Evolutionary conservation across 2,113 vertebrate genomes (phyloP), one percentile per base, ranked within the genome.

Genomic region (Aepyceros melampus): DNA sequence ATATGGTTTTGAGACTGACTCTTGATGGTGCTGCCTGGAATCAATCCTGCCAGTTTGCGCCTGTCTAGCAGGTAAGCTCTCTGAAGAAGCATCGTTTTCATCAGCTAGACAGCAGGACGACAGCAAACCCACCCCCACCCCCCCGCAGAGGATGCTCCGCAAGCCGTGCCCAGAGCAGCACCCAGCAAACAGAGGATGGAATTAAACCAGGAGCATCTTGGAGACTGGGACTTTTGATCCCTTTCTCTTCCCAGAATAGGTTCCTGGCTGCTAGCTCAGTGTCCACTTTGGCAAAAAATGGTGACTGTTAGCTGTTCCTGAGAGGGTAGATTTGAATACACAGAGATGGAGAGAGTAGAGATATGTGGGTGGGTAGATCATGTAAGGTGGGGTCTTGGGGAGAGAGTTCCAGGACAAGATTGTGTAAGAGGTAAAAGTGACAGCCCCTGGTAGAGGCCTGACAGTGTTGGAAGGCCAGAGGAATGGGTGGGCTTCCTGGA

Each of bases 221-320:
- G 67, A 56, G 49, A 16, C 3, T 1, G 58, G 40, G 64, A 0
- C 9, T 19, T 79, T 60, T 15, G 3, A 29, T 6, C 43, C 53
- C 23, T 40, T 74, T 40, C 36, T 29, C 29, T 64, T 76, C 53
- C 51, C 8, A n/a, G 78, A n/a, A 3, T 13, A 0, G 2, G 36
- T 31, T 40, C 2, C 2, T 5, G n/a, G 47, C 51, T 0, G 0
- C 19, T 1, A 25, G 36, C 36, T 56, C 27, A 23, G 36, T 33
- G 25, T 51, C 19, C 33, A 5, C 25, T 19, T 7, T 51, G 13
- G 19, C 43, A 60, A 43, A 58, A 84, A 60, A 36, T 87, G 85
- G 51, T 33, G 10, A 74, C 76, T 33, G 94, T 45, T 33, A 91
- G 40, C 10, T 36, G 23, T 49, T 45, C 74, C 25, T 19, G 45